Conservation (phyloP, 1,140 invertebrate genomes). For the Ridgeia piscesae region DNA sequence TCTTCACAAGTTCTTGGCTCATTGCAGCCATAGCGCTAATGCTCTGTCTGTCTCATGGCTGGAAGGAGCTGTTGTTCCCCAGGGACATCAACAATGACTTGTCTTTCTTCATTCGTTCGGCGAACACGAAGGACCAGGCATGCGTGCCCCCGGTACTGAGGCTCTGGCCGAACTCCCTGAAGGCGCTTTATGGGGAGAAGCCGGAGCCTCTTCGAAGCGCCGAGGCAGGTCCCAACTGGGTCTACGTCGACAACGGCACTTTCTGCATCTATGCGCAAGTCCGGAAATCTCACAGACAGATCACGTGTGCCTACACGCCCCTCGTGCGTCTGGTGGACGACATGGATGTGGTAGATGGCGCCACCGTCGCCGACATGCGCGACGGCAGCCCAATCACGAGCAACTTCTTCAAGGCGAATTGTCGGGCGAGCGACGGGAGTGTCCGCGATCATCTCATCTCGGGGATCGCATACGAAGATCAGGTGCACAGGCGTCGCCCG, state of each 20-base stretch:
- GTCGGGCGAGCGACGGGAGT: constrained; percentile 13
- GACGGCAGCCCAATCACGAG: background rate
- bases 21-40: too few species aligned
- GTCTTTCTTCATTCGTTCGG: too few species aligned
- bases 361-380: background rate
- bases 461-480: too few species aligned
- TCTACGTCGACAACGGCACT: constrained; percentile 15
- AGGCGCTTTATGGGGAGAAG: too few species aligned
- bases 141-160: background rate
- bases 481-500: too few species aligned
- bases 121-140: too few species aligned
- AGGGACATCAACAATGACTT: too few species aligned
- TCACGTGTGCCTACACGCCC: constrained; percentile 13
- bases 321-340: background rate
- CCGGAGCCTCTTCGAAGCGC: constrained; percentile 13
- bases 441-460: too few species aligned
- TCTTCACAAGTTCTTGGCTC: too few species aligned
- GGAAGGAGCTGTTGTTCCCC: too few species aligned
- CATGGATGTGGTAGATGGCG: background rate
- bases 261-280: constrained; percentile 15
- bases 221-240: constrained; percentile 18
- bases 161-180: background rate
- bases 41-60: too few species aligned
- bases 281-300: background rate
- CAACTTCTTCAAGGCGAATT: constrained; percentile 22